Conservation (phyloP, 1,140 invertebrate genomes). For the Procambarus clarkii region DNA sequence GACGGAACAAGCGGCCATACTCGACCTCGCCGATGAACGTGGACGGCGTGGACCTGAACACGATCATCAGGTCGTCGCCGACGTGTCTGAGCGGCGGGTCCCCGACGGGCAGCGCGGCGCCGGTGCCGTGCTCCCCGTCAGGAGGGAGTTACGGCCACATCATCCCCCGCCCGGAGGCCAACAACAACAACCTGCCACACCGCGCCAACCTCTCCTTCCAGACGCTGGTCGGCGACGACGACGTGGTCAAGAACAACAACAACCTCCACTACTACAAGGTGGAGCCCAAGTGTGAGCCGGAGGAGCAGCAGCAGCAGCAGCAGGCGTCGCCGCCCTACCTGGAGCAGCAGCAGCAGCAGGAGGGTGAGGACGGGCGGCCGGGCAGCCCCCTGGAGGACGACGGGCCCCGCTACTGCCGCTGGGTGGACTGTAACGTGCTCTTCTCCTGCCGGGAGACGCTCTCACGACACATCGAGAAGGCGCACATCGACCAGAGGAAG, state of each 20-base stretch:
- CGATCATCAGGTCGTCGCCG: constrained; percentile 67
- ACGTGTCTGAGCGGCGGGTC: constrained; percentile 49
- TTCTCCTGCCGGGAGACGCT: constrained; percentile 87
- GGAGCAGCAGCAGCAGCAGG: constrained; percentile 3
- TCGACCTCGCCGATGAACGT: constrained; percentile 64
- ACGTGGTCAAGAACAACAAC: constrained; percentile 35
- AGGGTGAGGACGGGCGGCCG: constrained; percentile 20
- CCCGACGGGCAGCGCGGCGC: not conserved
- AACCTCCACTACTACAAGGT: constrained; percentile 26
- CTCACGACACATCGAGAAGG: constrained; percentile 93
- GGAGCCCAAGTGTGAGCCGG: constrained; percentile 17
- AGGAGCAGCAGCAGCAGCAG: not conserved
- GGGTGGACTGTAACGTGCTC: constrained; percentile 88
- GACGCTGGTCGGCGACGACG: constrained; percentile 35
- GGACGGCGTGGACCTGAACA: constrained; percentile 64
- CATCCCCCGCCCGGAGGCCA: constrained; percentile 61
- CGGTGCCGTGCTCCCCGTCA: constrained; percentile 16
- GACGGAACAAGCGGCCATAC: constrained; percentile 57
- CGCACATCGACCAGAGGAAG: constrained; percentile 89
- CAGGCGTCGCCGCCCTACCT: not conserved
- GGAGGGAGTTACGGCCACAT: constrained; percentile 67
- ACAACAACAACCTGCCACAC: constrained; percentile 60
- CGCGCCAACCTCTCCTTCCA: constrained; percentile 55
- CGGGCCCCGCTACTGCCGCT: constrained; percentile 81
- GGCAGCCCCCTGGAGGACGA: constrained; percentile 49